Base-by-base conservation (phyloP, 2,113 vertebrate species). In the Anarrhichthys ocellatus region DNA sequence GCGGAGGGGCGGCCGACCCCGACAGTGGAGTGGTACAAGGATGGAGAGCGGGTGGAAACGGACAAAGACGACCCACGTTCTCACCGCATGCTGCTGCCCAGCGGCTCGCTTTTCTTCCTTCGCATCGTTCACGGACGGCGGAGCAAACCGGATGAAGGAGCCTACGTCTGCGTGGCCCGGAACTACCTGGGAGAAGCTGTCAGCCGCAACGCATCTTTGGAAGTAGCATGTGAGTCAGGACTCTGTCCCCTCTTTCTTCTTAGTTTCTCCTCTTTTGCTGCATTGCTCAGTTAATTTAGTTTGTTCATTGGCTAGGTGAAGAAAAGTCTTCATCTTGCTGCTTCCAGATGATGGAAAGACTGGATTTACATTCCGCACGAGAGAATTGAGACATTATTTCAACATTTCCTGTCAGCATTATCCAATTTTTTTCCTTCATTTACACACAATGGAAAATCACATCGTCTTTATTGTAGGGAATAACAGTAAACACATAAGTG, bases 181-280 rank as follows among this genome's bases (percentile, higher is more conserved):
- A 99, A 99, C 96, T 99, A 99, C 89, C 96, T 99, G 38, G 98
- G 98, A 13, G 98, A 99, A 91, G 98, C 98, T 22, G 96, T 99
- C 94, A 99, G 98, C 88, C 97, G 97, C 72, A 99, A 99, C 0
- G 98, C 98, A 0, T 99, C 98, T 13, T 94, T 99, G 93, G 98
- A 99, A 96, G 98, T 99, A 90, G 98, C 98, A 96, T 96, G 98
- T 99, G 92, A 99, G 98, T 99, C 83, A 62, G 5, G 5, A 22
- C 18, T 67, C 14, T 80, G 24, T 69, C 5, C 22, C 40, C 20
- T 56, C 5, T 56, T 59, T 63, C 14, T 29, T 27, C 84, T 86
- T 86, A 0, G 24, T 78, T 72, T 52, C 8, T 59, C 10, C 34
- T 73, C 5, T 65, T 32, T 72, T 80, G 32, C 36, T 74, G 50